phyloP scores from a whole-genome alignment of 2,113 vertebrate species.

The Pelmatolapia mariae region DNA sequence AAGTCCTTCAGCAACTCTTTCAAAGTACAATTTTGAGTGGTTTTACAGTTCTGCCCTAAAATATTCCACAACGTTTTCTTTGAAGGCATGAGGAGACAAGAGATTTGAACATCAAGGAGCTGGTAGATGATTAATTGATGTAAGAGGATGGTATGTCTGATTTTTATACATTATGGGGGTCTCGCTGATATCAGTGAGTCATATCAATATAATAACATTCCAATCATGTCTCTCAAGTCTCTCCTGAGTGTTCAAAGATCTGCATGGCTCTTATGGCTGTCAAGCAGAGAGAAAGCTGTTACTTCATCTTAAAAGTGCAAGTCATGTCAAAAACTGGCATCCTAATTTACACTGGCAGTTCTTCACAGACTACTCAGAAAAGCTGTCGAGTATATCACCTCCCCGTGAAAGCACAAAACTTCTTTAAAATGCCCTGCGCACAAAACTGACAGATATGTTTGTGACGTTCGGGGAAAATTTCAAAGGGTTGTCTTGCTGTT shows the following conservation, averaged over 20 bases:
- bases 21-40: neutral
- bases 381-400: neutral
- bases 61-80: neutral
- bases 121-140: slow-evolving; percentile 46
- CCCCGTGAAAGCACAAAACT: neutral
- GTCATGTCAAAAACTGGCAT: neutral
- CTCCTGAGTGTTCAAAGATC: neutral
- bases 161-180: slow-evolving; percentile 1
- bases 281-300: neutral
- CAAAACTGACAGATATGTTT: neutral
- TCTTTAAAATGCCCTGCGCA: neutral
- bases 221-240: neutral
- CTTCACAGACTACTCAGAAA: neutral
- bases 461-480: neutral
- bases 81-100: slow-evolving; percentile 20
- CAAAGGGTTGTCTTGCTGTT: neutral
- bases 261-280: neutral
- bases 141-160: neutral
- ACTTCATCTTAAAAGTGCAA: neutral
- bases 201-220: neutral
- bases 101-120: slow-evolving; percentile 33
- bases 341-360: neutral
- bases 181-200: slow-evolving; percentile 10
- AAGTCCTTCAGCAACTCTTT: neutral
- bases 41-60: neutral